Evolutionary conservation across 2,797 vertebrate genomes (phyloP).

Genomic region (Oceanodroma leucorhoa): DNA sequence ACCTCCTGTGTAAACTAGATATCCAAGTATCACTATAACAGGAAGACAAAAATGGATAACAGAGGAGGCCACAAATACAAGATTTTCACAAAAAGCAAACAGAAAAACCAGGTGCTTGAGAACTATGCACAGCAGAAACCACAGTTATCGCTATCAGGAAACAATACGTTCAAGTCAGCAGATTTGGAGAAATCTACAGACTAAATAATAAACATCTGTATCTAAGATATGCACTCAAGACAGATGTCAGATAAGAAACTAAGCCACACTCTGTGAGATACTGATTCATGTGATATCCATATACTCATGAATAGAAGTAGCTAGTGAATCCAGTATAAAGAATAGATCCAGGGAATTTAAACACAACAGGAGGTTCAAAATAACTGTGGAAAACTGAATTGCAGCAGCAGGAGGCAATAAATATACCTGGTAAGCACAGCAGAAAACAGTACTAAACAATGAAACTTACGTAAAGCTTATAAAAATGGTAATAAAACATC

Average conservation of each 20-base stretch:
- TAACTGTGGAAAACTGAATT: background rate
- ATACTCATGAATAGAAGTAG: background rate
- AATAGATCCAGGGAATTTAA: background rate
- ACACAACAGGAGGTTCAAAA: background rate
- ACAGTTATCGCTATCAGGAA: background rate
- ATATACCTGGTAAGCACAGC: background rate
- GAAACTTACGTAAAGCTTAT: background rate
- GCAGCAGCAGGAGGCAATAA: background rate
- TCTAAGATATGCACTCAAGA: background rate
- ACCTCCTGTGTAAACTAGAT: background rate
- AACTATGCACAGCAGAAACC: background rate
- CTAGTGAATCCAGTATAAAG: background rate
- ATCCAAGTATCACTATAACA: background rate
- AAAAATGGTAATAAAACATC: background rate
- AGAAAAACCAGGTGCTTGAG: background rate
- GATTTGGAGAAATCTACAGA: background rate
- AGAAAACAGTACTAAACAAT: background rate
- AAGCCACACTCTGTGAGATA: background rate
- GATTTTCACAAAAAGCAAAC: background rate
- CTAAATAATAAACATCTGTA: background rate
- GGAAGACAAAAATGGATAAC: background rate
- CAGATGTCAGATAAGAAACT: background rate
- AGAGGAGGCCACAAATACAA: background rate
- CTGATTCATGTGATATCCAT: background rate
- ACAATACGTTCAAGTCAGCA: background rate